A percentile compares a stretch with the other conserved stretches of the same genome.
phyloP scores from a whole-genome alignment of 1,140 invertebrate genomes.

The Eriocheir sinensis region DNA sequence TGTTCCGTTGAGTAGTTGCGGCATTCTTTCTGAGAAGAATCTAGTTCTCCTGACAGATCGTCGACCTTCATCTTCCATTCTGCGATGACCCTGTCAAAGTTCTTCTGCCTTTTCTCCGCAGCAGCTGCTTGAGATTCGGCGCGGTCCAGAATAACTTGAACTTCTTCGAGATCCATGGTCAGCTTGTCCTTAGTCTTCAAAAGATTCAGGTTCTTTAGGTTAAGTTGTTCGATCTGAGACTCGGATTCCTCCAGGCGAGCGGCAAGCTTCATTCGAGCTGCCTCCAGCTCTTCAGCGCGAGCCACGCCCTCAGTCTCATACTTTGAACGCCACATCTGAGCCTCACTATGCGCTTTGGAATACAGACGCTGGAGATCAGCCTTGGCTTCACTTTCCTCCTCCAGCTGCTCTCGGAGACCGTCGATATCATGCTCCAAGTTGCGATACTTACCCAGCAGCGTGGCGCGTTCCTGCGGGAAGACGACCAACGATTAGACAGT shows the following conservation, averaged over 20 bases:
- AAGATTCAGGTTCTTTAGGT: constrained; percentile 80
- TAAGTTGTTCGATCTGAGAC: constrained; percentile 68
- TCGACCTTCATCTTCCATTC: constrained; percentile 99
- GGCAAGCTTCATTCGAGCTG: constrained; percentile 59
- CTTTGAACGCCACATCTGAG: constrained; percentile 66
- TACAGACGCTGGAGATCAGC: constrained; percentile 83
- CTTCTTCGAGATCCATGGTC: constrained; percentile 85
- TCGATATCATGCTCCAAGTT: constrained; percentile 69
- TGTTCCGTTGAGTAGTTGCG: constrained; percentile 71
- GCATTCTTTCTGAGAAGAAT: constrained; percentile 71
- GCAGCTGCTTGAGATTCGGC: constrained; percentile 59
- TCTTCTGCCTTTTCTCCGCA: constrained; percentile 69
- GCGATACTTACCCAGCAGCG: constrained; percentile 80
- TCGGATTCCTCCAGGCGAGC: constrained; percentile 65
- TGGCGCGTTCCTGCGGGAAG: constrained; percentile 76
- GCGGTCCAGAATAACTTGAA: constrained; percentile 83
- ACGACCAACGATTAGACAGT: too few relatives aligned
- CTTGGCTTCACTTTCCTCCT: constrained; percentile 83
- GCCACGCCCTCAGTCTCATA: constrained; percentile 63
- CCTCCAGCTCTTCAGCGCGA: constrained; percentile 61
- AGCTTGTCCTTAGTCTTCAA: constrained; percentile 85
- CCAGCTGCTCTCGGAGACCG: constrained; percentile 65
- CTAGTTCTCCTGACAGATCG: constrained; percentile 82
- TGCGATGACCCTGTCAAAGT: constrained; percentile 96
- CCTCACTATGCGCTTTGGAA: constrained; percentile 50